These are phyloP conservation scores for Pseudorasbora parva DNA, from an alignment of 2,113 vertebrate genomes.

Conservation along the genomic window DNA sequence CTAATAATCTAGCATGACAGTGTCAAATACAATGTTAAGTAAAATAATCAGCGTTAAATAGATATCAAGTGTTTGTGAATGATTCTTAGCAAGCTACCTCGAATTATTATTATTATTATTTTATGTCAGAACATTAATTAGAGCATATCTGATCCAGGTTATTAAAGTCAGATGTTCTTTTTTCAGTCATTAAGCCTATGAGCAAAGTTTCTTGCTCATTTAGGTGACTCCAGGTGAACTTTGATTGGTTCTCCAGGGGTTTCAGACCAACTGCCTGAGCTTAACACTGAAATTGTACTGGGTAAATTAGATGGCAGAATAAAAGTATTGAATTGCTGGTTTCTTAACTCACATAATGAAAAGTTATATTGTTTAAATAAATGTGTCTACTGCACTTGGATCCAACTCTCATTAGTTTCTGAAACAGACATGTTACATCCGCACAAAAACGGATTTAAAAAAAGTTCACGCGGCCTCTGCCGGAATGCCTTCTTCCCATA, in stretches of 20 bases:
- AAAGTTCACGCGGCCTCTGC: no score
- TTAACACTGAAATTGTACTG: background rate
- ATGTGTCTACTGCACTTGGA: no score
- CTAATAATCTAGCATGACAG: slow-evolving; percentile 14
- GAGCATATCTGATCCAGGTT: background rate
- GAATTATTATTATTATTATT: background rate
- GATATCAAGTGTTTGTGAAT: slow-evolving; percentile 1
- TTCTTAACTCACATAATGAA: background rate
- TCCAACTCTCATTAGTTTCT: no score
- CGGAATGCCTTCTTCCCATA: no score
- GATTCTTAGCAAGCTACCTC: background rate
- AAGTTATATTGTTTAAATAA: background rate
- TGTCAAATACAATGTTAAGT: slow-evolving; percentile 6
- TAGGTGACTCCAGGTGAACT: background rate
- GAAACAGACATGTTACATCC: no score
- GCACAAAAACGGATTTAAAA: no score
- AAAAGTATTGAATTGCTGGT: background rate
- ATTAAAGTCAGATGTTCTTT: background rate
- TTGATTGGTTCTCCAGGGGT: slow-evolving; percentile 30
- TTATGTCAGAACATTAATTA: background rate
- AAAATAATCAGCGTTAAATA: slow-evolving; percentile 5
- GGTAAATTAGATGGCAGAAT: background rate
- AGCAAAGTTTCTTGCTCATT: slow-evolving; percentile 12
- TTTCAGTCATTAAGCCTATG: background rate
- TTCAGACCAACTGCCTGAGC: slow-evolving; percentile 11